phyloP scores from a whole-genome alignment of 2,113 vertebrate genomes.

The Colinus virginianus region DNA sequence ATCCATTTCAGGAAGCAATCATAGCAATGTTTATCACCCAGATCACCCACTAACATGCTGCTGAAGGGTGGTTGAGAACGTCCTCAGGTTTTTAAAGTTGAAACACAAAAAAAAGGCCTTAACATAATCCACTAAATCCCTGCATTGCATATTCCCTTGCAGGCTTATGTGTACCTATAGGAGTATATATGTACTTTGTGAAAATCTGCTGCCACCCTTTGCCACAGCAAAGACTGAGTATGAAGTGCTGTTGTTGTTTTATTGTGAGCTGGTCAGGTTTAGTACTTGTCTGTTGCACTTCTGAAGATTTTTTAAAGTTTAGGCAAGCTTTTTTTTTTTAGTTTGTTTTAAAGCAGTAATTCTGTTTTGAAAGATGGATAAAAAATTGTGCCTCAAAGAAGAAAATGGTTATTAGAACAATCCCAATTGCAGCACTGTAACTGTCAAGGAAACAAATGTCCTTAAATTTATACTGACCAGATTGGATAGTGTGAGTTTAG shows the following conservation, averaged over 20 bases:
- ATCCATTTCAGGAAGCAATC: background rate
- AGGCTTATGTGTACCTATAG: background rate
- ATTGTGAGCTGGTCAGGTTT: background rate
- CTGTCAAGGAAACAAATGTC: background rate
- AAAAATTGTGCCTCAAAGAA: background rate
- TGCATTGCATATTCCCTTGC: background rate
- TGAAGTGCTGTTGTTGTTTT: background rate
- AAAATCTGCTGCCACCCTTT: conserved; percentile 48
- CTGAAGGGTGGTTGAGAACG: background rate
- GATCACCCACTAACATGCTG: background rate
- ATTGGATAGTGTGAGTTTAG: fast-evolving
- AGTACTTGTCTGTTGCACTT: background rate
- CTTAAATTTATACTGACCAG: background rate
- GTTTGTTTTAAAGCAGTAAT: background rate
- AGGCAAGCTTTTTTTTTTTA: background rate
- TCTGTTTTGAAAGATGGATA: background rate
- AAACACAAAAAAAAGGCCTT: background rate
- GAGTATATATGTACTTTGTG: background rate
- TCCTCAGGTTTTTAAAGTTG: background rate
- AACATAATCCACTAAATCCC: background rate
- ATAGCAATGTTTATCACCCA: background rate
- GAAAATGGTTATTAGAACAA: background rate
- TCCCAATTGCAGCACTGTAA: background rate
- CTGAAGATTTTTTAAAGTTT: background rate
- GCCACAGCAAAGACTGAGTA: background rate